These are phyloP conservation scores for Acanthoscelides obtectus DNA, from an alignment of 2,888 invertebrate species.

Conservation along the genomic window DNA sequence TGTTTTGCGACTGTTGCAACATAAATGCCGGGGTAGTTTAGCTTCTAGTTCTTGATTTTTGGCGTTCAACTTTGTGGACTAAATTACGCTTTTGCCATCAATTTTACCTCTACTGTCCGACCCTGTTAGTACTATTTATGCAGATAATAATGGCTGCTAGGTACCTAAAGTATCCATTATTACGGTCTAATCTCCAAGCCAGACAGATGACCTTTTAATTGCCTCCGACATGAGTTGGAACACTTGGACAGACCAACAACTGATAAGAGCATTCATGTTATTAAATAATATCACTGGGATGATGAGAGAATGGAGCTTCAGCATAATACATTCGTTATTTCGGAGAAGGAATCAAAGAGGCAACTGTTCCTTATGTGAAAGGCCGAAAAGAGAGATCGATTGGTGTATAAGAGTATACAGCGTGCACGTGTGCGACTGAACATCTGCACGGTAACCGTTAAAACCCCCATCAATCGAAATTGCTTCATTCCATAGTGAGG, in stretches of 20 bases:
- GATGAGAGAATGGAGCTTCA: slow-evolving; percentile 15
- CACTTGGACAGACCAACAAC: neutral
- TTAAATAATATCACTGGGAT: neutral
- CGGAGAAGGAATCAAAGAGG: slow-evolving; percentile 21
- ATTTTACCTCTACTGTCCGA: too few species aligned
- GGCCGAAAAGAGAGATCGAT: neutral
- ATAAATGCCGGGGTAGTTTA: too few species aligned
- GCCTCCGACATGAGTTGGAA: neutral
- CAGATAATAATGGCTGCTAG: neutral
- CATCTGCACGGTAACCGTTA: neutral
- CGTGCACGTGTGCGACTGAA: neutral
- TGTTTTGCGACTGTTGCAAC: too few species aligned
- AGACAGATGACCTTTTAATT: neutral
- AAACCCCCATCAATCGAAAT: neutral
- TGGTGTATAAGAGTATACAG: neutral
- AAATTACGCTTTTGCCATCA: too few species aligned
- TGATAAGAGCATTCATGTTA: neutral
- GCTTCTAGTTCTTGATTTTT: too few species aligned
- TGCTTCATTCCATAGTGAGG: neutral
- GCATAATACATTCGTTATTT: slow-evolving; percentile 21
- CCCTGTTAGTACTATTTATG: too few species aligned
- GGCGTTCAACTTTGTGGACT: too few species aligned
- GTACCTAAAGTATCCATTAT: neutral
- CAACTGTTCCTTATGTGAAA: slow-evolving; percentile 12
- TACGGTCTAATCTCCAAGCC: neutral